Conservation (phyloP, 2,888 invertebrate species). For the Dicyrtomina minuta region DNA sequence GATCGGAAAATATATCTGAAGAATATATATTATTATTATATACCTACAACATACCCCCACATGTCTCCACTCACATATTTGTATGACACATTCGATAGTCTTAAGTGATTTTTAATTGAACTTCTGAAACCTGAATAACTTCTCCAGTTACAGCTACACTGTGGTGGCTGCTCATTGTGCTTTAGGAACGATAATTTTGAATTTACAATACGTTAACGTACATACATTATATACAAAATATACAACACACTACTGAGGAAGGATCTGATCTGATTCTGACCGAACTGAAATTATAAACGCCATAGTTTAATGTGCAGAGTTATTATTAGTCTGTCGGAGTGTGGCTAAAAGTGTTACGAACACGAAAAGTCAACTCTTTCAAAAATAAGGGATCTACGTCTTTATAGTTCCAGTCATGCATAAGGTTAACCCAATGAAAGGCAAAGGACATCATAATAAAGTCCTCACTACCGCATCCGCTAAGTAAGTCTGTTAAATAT, state of each 20-base stretch:
- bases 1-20: too few relatives aligned
- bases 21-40: too few relatives aligned
- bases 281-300: conserved; percentile 1
- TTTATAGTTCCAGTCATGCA: conserved; percentile 2
- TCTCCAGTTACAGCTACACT: too few relatives aligned
- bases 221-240: not conserved
- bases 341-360: conserved; percentile 10
- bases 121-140: too few relatives aligned
- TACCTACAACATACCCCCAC: too few relatives aligned
- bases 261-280: not conserved
- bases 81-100: too few relatives aligned
- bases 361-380: conserved; percentile 9
- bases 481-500: conserved; percentile 18
- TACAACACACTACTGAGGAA: not conserved
- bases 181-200: too few relatives aligned
- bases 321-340: conserved; percentile 9
- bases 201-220: not conserved
- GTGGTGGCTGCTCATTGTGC: too few relatives aligned
- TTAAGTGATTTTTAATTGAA: too few relatives aligned
- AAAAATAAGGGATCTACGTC: too few relatives aligned
- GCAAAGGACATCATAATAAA: conserved; percentile 33
- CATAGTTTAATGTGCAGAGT: conserved; percentile 20
- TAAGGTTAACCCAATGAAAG: conserved; percentile 25
- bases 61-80: too few relatives aligned
- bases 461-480: conserved; percentile 11